These are phyloP conservation scores for Sciaenops ocellatus DNA, from an alignment of 2,797 vertebrate genomes.

Conservation along the genomic window DNA sequence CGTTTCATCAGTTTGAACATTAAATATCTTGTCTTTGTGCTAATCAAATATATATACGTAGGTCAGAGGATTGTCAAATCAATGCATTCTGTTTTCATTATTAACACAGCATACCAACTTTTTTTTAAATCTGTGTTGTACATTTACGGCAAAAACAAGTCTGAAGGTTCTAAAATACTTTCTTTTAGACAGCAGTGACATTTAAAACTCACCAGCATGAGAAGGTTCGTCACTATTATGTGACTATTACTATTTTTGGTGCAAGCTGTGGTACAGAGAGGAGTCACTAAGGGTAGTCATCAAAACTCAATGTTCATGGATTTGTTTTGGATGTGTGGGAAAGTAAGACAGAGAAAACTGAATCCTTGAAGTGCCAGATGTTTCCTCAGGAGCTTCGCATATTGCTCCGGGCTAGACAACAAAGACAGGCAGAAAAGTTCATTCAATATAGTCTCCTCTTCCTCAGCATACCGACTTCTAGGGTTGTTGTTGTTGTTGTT, in stretches of 20 bases:
- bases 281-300: constrained; percentile 33
- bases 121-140: no score
- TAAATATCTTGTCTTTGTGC: no score
- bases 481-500: background rate
- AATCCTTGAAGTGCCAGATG: constrained; percentile 77
- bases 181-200: background rate
- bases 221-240: constrained; percentile 19
- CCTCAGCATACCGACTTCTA: constrained; percentile 36
- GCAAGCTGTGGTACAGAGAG: constrained; percentile 21
- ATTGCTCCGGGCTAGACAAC: constrained; percentile 67
- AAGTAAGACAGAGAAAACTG: constrained; percentile 59
- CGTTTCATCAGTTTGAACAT: no score
- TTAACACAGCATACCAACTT: no score
- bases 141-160: background rate
- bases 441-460: constrained; percentile 65
- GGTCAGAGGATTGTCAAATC: no score
- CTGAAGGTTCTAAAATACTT: background rate
- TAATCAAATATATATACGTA: background rate
- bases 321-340: constrained; percentile 51
- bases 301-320: constrained; percentile 43
- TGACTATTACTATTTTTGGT: constrained; percentile 41
- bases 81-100: background rate
- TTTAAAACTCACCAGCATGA: constrained; percentile 12
- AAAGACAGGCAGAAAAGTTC: constrained; percentile 68
- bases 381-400: constrained; percentile 78